These are phyloP conservation scores for Sebastes iracundus DNA, from an alignment of 2,797 vertebrate genomes.

Conservation along the genomic window DNA sequence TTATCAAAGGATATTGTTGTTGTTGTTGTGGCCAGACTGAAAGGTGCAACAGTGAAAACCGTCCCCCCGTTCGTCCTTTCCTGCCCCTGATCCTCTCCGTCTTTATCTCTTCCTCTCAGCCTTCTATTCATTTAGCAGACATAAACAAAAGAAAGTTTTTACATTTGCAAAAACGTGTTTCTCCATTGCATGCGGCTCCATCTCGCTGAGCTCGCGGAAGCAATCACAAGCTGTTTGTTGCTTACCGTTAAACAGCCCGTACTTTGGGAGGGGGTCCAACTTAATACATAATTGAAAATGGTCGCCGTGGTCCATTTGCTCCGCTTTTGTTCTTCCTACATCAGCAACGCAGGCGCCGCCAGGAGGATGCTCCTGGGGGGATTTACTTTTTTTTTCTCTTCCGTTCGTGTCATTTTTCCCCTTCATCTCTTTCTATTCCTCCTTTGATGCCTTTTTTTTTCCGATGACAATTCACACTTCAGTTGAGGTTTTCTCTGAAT, in stretches of 20 bases:
- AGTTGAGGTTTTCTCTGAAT: constrained; percentile 73
- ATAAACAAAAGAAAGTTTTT: constrained; percentile 58
- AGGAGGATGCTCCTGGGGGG: constrained; percentile 65
- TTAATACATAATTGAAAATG: constrained; percentile 79
- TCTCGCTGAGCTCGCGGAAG: constrained; percentile 55
- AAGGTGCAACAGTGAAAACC: not conserved
- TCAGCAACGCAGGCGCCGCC: constrained; percentile 66
- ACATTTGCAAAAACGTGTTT: no score
- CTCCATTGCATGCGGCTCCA: constrained; percentile 20
- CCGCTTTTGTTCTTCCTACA: constrained; percentile 73
- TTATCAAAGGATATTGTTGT: not conserved
- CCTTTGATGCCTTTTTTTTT: constrained; percentile 49
- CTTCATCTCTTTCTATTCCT: constrained; percentile 37
- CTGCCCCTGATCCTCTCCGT: constrained; percentile 30
- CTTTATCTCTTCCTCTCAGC: constrained; percentile 65
- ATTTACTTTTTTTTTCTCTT: constrained; percentile 49
- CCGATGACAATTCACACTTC: constrained; percentile 65
- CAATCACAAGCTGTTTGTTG: constrained; percentile 71
- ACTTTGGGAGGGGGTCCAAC: constrained; percentile 53
- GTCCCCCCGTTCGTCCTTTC: not conserved
- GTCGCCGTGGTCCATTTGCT: constrained; percentile 74
- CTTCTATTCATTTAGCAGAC: constrained; percentile 67
- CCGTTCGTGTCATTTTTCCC: constrained; percentile 41
- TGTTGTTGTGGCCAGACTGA: not conserved
- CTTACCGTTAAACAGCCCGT: constrained; percentile 67